Evolutionary conservation across 2,113 vertebrate species (phyloP).

Genomic region (Melanerpes aurifrons): DNA sequence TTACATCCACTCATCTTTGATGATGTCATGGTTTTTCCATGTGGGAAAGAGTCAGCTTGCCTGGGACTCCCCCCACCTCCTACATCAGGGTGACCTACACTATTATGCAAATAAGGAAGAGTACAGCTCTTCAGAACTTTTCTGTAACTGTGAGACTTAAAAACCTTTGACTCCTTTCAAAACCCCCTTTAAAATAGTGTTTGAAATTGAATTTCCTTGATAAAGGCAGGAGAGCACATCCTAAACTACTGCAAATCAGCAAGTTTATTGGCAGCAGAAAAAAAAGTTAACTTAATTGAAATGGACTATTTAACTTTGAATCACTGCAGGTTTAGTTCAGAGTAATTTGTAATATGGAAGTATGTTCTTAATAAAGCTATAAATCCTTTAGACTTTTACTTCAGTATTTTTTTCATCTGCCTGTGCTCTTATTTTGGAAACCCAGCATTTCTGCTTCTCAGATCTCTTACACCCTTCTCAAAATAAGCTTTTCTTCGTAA

Average conservation of each 20-base stretch:
- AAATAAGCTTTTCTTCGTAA: background rate
- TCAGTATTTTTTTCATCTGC: background rate
- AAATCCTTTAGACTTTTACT: background rate
- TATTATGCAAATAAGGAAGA: slow-evolving; percentile 81
- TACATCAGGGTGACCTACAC: slow-evolving; percentile 52
- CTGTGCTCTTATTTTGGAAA: background rate
- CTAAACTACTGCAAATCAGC: background rate
- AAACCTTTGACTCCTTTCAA: slow-evolving; percentile 50
- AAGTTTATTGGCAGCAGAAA: background rate
- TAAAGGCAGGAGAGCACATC: background rate
- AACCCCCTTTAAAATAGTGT: background rate
- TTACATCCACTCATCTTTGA: slow-evolving; percentile 74
- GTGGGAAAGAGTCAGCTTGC: slow-evolving; percentile 78
- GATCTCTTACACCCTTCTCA: background rate
- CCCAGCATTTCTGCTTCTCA: background rate
- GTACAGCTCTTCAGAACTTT: slow-evolving; percentile 77
- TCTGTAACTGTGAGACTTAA: slow-evolving; percentile 73
- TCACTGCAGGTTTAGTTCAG: background rate
- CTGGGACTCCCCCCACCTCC: slow-evolving; percentile 83
- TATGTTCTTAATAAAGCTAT: background rate
- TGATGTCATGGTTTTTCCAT: slow-evolving; percentile 87
- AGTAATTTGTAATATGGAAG: background rate
- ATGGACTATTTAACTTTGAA: background rate
- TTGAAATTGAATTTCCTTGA: background rate
- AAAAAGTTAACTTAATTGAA: background rate